Conservation (phyloP, 2,113 vertebrate genomes). For the Hippocampus abdominalis region DNA sequence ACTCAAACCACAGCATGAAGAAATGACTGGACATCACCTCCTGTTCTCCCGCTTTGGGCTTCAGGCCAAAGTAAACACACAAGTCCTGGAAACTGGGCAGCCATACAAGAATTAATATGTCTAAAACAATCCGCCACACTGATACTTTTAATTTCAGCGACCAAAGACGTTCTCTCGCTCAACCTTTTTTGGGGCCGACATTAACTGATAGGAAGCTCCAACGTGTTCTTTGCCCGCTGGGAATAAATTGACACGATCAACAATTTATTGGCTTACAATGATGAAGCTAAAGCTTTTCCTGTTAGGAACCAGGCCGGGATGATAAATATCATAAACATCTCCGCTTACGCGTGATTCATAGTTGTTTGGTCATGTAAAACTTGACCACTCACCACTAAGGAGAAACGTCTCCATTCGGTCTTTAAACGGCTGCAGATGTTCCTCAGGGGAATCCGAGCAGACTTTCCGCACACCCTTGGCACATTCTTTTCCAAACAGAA, state of each 20-base stretch:
- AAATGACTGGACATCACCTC: constrained; percentile 80
- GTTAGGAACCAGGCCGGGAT: neutral
- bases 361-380: neutral
- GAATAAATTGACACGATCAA: constrained; percentile 20
- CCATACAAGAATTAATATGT: neutral
- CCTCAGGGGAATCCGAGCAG: constrained; percentile 80
- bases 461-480: constrained; percentile 82
- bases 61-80: constrained; percentile 85
- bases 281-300: neutral
- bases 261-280: too few relatives aligned
- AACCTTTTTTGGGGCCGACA: constrained; percentile 84
- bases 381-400: constrained; percentile 75
- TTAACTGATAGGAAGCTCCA: constrained; percentile 76
- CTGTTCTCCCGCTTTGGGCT: constrained; percentile 83
- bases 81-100: constrained; percentile 84
- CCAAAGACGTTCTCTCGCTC: constrained; percentile 16
- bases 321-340: neutral
- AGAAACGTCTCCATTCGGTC: constrained; percentile 86
- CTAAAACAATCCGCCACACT: neutral
- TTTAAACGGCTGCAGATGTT: constrained; percentile 90
- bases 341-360: neutral
- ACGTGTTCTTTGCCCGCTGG: constrained; percentile 83
- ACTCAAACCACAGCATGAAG: constrained; percentile 96
- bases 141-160: neutral
- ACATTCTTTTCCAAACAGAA: constrained; percentile 70